Conservation (phyloP, 2,113 vertebrate species). For the Stigmatopora nigra region DNA sequence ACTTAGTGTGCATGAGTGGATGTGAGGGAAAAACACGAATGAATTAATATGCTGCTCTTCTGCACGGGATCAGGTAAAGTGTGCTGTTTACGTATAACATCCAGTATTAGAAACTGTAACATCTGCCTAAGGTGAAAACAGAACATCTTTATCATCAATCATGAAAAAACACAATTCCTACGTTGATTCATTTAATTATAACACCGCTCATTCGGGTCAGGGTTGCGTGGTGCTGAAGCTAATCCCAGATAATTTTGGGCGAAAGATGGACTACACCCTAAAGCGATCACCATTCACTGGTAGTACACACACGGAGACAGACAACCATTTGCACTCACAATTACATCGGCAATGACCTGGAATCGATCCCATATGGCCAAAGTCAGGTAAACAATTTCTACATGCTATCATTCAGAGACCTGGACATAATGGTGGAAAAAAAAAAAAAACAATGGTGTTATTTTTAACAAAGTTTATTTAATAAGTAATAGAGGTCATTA, state of each 20-base stretch:
- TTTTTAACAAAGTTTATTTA: not conserved
- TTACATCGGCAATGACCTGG: no score
- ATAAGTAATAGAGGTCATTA: not conserved
- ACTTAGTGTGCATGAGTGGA: not conserved
- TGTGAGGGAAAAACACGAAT: not conserved
- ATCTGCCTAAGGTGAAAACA: not conserved
- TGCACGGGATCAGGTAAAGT: not conserved
- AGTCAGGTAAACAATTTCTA: not conserved
- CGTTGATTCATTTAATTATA: no score
- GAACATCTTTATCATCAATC: not conserved
- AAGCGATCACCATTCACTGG: no score
- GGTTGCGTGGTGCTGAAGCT: no score
- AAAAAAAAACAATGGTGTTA: not conserved
- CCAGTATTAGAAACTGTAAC: not conserved
- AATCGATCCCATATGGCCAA: no score
- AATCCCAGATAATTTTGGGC: no score
- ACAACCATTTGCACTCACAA: no score
- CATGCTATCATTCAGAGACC: not conserved
- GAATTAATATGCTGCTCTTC: not conserved
- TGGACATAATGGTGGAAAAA: not conserved
- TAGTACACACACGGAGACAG: no score
- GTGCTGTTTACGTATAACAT: not conserved
- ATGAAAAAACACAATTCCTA: not conserved
- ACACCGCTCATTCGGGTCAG: no score
- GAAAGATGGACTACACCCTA: no score